Base-by-base conservation (phyloP, 2,113 vertebrate genomes). In the Campylorhamphus procurvoides region DNA sequence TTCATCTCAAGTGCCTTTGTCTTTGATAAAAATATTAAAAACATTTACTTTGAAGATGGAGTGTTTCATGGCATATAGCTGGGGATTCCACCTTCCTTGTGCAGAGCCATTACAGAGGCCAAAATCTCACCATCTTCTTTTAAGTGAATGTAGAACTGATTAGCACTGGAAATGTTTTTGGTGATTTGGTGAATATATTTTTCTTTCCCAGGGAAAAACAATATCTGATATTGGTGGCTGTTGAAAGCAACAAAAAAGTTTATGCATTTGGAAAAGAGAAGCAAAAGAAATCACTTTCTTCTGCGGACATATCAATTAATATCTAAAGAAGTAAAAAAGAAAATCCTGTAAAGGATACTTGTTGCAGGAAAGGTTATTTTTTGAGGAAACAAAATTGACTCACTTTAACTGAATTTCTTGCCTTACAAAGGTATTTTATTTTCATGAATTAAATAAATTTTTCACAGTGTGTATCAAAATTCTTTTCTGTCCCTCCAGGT, bases 21-120 rank as follows among this genome's bases (percentile, higher is more conserved):
- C 87, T 97, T 93, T 78, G 84, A 90, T 52, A 87, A 93, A 89
- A 90, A 71, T 50, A 73, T n/a, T 27, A 90, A 83, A 87, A 96
- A 25, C 44, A 10, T 60, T 90, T 85, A 74, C 85, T 92, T 95
- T 90, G 85, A 89, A 84, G 76, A 52, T 16, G 28, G 23, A 68
- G 18, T 0, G 0, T 56, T 94, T 81, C 73, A 62, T 0, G 2
- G 31, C 1, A 1, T 17, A 25, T 17, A 55, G 42, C 13, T 37
- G 77, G 74, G 49, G 52, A 53, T 46, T 85, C 18, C 59, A 28
- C 53, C 58, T 76, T 94, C 55, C 29, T 81, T 13, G 12, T 47
- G 23, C 49, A 73, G 53, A 0, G 0, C 31, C 69, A 53, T 83
- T 42, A 62, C 9, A 35, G 37, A 69, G 80, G 23, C 72, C 74